phyloP scores from a whole-genome alignment of 2,113 vertebrate species.

The Mixornis gularis region DNA sequence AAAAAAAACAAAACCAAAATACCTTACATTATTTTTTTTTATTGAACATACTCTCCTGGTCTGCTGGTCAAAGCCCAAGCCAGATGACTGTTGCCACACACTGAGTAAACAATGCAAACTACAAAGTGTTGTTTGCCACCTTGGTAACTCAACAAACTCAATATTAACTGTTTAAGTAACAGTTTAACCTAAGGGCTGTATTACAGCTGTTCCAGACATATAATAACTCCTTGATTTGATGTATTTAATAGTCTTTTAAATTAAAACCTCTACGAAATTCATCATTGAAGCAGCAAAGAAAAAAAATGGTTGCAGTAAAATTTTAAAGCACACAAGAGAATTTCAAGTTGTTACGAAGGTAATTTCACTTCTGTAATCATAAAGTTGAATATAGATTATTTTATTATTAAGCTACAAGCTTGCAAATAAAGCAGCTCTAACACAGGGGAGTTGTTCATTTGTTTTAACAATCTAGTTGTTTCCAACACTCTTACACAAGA shows the following conservation, averaged over 20 bases:
- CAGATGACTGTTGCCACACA: conserved; percentile 32
- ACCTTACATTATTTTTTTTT: neutral
- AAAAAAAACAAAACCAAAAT: neutral
- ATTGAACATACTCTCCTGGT: neutral
- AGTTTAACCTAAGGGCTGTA: neutral
- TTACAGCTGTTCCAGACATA: neutral
- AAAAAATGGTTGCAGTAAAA: neutral
- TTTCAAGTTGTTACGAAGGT: neutral
- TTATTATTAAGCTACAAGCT: neutral
- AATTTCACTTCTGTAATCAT: neutral
- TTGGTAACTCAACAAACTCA: conserved; percentile 9
- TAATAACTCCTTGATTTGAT: neutral
- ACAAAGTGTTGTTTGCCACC: neutral
- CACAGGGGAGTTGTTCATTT: neutral
- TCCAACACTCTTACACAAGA: conserved; percentile 30
- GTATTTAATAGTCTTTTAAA: neutral
- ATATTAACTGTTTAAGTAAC: neutral
- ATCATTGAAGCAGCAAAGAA: neutral
- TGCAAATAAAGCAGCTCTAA: neutral
- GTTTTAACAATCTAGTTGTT: conserved; percentile 6
- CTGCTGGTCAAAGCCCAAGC: conserved; percentile 41
- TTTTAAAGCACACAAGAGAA: neutral
- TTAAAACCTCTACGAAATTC: neutral
- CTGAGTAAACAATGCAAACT: conserved; percentile 33
- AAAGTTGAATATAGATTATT: neutral